These are phyloP conservation scores for Epinephelus coioides DNA, from an alignment of 2,797 vertebrate genomes.

Conservation along the genomic window DNA sequence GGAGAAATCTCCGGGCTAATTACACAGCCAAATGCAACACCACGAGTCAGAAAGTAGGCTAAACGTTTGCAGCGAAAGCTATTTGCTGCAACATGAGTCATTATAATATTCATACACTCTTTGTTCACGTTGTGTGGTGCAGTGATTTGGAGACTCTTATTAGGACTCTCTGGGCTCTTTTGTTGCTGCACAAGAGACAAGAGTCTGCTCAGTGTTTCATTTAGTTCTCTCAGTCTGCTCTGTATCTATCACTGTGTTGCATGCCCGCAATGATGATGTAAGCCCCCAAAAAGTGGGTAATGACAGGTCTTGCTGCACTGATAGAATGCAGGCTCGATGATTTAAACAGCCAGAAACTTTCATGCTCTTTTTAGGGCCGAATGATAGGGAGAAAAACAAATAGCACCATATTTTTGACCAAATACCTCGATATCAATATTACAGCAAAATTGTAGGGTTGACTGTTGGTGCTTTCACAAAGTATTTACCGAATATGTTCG, in stretches of 20 bases:
- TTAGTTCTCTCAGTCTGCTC: slow-evolving; percentile 40
- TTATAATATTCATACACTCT: slow-evolving; percentile 7
- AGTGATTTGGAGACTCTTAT: not conserved
- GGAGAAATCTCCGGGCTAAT: slow-evolving; percentile 54
- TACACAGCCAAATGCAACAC: slow-evolving; percentile 58
- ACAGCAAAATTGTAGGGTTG: no score
- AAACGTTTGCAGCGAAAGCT: slow-evolving; percentile 37
- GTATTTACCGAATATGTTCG: no score
- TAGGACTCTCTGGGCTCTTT: not conserved
- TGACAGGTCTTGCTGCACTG: slow-evolving; percentile 31
- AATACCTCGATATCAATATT: no score
- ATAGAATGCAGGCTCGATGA: slow-evolving; percentile 46
- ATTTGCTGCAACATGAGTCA: slow-evolving; percentile 20
- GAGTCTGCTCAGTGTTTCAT: slow-evolving; percentile 46
- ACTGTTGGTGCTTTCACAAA: no score
- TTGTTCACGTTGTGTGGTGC: not conserved
- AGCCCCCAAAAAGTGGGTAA: slow-evolving; percentile 37
- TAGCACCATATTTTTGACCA: no score
- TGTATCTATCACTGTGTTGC: slow-evolving; percentile 33
- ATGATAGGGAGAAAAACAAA: no score
- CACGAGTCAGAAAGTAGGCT: slow-evolving; percentile 42
- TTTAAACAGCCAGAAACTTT: slow-evolving; percentile 28
- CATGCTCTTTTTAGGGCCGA: not conserved
- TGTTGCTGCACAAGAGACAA: slow-evolving; percentile 15
- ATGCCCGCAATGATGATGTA: slow-evolving; percentile 43